Evolutionary conservation across 1,140 invertebrate genomes (phyloP).

Genomic region (Leucophenga varia): DNA sequence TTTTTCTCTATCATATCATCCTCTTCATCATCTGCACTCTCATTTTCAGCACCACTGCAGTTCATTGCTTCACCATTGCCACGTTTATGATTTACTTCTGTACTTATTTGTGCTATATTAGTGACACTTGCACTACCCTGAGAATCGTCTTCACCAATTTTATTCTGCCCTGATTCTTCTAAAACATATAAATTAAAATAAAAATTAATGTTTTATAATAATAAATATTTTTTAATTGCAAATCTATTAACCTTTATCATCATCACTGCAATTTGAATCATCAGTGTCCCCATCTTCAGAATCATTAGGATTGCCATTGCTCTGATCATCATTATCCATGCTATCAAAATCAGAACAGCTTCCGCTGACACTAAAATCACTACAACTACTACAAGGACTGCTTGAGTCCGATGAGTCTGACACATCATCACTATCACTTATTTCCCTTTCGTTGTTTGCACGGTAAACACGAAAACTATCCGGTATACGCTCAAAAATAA

Average conservation of each 20-base stretch:
- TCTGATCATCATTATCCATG: conserved; percentile 37
- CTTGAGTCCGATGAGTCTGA: conserved; percentile 40
- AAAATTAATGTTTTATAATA: too few relatives aligned
- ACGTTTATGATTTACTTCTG: conserved; percentile 18
- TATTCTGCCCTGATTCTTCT: too few relatives aligned
- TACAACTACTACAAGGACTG: conserved; percentile 55
- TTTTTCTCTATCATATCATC: conserved; percentile 13
- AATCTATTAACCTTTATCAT: conserved; percentile 9
- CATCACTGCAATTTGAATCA: conserved; percentile 10
- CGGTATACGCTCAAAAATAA: conserved; percentile 48
- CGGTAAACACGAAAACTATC: conserved; percentile 54
- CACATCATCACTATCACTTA: conserved; percentile 48
- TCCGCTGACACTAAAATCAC: conserved; percentile 47
- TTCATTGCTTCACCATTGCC: conserved; percentile 41
- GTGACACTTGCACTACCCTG: too few relatives aligned
- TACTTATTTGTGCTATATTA: neutral
- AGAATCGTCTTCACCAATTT: conserved; percentile 3
- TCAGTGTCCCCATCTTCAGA: conserved; percentile 38
- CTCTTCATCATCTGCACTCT: conserved; percentile 25
- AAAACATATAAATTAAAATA: too few relatives aligned
- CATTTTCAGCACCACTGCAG: conserved; percentile 32
- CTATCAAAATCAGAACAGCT: conserved; percentile 50
- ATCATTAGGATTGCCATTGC: conserved; percentile 35
- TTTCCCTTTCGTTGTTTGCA: conserved; percentile 46
- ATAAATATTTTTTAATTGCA: too few relatives aligned